Evolutionary conservation across 2,888 invertebrate species (phyloP), one percentile per base, ranked within the genome.

Genomic region (Arenicola marina): DNA sequence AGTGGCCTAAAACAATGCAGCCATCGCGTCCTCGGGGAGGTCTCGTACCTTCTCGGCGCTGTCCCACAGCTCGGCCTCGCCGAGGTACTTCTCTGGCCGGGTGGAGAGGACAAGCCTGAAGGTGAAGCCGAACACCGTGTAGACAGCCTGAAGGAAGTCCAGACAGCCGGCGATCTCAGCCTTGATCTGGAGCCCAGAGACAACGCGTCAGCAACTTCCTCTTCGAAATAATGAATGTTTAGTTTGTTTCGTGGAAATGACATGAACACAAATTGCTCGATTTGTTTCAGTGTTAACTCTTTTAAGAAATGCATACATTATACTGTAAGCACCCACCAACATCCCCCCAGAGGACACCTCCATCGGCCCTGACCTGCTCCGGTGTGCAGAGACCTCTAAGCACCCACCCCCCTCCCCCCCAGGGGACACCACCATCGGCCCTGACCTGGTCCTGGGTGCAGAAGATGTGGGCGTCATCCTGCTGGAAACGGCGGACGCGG

Each of bases 391-490:
- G n/a, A n/a, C n/a, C n/a, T n/a, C n/a, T n/a, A n/a, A n/a, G n/a
- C n/a, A n/a, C n/a, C n/a, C n/a, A n/a, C n/a, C n/a, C n/a, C n/a
- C n/a, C n/a, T n/a, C n/a, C n/a, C n/a, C n/a, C n/a, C n/a, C n/a
- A n/a, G n/a, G n/a, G n/a, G n/a, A n/a, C n/a, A n/a, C n/a, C n/a
- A n/a, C n/a, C n/a, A n/a, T n/a, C n/a, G n/a, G n/a, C n/a, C n/a
- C n/a, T n/a, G n/a, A 87, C 86, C 82, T 87, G 88, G 59, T 92
- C 92, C 0, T 88, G 88, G 2, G 93, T 87, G 80, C 98, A 99
- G 87, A 99, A 99, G 60, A 99, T 97, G 78, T 99, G 99, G 26
- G 98, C 99, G 85, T 99, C 99, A 84, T 99, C 99, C 82, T 99
- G 99, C 80, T 98, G 97, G 88, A 99, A 99, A 59, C 99, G 88